These are phyloP conservation scores for Tipula vernalis DNA, from an alignment of 2,888 invertebrate genomes.

Conservation along the genomic window DNA sequence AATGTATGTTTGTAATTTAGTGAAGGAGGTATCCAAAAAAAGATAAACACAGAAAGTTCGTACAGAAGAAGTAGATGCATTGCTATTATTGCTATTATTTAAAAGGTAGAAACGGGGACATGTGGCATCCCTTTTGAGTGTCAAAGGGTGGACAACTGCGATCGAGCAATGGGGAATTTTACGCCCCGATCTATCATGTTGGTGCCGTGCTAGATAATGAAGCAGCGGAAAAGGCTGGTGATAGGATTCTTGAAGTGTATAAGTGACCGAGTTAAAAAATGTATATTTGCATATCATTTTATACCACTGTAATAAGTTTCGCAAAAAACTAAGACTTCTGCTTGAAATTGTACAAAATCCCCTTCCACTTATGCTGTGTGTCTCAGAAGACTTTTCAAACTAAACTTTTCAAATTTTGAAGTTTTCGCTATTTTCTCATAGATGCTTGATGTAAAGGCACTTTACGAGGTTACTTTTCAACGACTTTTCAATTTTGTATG, in stretches of 20 bases:
- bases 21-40: not conserved
- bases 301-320: too few relatives aligned
- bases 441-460: too few relatives aligned
- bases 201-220: slow-evolving; percentile 96
- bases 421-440: too few relatives aligned
- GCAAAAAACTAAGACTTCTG: too few relatives aligned
- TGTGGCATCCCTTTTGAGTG: slow-evolving; percentile 52
- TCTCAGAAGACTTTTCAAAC: too few relatives aligned
- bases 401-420: too few relatives aligned
- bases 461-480: too few relatives aligned
- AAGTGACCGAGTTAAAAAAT: slow-evolving; percentile 42
- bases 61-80: not conserved
- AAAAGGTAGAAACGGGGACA: not conserved
- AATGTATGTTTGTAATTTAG: not conserved
- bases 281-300: not conserved
- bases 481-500: too few relatives aligned
- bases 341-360: too few relatives aligned
- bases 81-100: slow-evolving; percentile 24
- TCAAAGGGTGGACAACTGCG: slow-evolving; percentile 59
- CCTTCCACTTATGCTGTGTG: too few relatives aligned
- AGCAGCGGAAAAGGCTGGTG: slow-evolving; percentile 96
- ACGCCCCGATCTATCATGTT: slow-evolving; percentile 99
- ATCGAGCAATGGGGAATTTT: slow-evolving; percentile 96
- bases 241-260: slow-evolving; percentile 99
- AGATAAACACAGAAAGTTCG: not conserved